Conservation (phyloP, 1,140 invertebrate species). For the Macrobrachium nipponense region DNA sequence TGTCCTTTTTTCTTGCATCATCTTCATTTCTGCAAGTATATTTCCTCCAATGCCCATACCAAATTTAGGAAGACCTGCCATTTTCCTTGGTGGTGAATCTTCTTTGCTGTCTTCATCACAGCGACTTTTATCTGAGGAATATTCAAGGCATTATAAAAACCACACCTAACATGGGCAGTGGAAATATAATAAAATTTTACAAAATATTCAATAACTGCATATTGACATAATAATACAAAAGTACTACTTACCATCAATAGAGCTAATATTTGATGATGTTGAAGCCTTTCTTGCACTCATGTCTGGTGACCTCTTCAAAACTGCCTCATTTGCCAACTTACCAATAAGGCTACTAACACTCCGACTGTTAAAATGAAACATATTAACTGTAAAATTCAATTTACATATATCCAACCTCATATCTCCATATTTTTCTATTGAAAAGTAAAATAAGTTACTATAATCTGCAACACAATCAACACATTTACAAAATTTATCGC, state of each 20-base stretch:
- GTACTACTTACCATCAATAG: slow-evolving; percentile 25
- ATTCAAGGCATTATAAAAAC: background rate
- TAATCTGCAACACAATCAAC: too few relatives aligned
- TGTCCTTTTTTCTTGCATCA: slow-evolving; percentile 69
- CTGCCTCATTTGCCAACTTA: slow-evolving; percentile 40
- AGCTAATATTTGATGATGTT: slow-evolving; percentile 52
- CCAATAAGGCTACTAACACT: slow-evolving; percentile 59
- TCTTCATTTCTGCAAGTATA: slow-evolving; percentile 70
- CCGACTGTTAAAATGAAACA: slow-evolving; percentile 5
- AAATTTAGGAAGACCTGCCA: slow-evolving; percentile 62
- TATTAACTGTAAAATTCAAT: too few relatives aligned
- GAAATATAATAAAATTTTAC: background rate
- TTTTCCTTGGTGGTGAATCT: slow-evolving; percentile 56
- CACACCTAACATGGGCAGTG: background rate
- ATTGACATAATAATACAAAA: background rate
- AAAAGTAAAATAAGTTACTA: too few relatives aligned
- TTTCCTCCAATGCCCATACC: slow-evolving; percentile 66
- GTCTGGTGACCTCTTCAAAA: slow-evolving; percentile 57
- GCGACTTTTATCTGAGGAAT: slow-evolving; percentile 30
- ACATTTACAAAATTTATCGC: too few relatives aligned
- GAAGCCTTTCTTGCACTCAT: slow-evolving; percentile 55
- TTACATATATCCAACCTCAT: too few relatives aligned
- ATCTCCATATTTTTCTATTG: too few relatives aligned
- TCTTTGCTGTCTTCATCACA: slow-evolving; percentile 57
- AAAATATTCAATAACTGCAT: background rate